phyloP scores from a whole-genome alignment of 2,797 vertebrate genomes.

The Rhincodon typus region DNA sequence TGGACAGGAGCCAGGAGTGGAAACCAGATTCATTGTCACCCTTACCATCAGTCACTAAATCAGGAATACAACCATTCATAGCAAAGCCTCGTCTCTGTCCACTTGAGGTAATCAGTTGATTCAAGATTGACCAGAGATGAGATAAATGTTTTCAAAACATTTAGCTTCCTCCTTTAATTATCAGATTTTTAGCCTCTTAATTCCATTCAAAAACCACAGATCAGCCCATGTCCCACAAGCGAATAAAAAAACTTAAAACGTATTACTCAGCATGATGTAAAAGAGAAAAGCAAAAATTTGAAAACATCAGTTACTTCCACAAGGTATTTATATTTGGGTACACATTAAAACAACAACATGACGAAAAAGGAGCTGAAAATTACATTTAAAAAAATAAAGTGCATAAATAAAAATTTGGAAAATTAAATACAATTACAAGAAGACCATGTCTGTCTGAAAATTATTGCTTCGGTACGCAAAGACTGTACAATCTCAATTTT shows the following conservation, averaged over 20 bases:
- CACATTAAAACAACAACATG: background rate
- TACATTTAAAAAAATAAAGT: conserved; percentile 28
- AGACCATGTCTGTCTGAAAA: background rate
- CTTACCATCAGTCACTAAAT: background rate
- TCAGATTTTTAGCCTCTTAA: background rate
- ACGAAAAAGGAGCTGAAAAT: background rate
- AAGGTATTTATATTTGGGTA: conserved; percentile 2
- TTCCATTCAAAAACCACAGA: background rate
- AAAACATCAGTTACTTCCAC: background rate
- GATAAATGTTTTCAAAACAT: background rate
- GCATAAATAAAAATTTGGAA: conserved; percentile 30
- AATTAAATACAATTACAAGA: conserved; percentile 8
- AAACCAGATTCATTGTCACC: background rate
- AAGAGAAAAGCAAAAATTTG: background rate
- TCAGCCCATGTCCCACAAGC: background rate
- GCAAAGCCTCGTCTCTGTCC: background rate
- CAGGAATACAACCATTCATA: background rate
- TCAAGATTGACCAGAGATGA: background rate
- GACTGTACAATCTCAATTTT: background rate
- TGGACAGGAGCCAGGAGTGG: background rate
- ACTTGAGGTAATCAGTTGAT: background rate
- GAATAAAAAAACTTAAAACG: too few species aligned
- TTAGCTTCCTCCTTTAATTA: background rate
- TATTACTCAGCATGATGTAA: background rate
- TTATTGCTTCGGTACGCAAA: background rate